These are phyloP conservation scores for Corythornis madagascariensis DNA, from an alignment of 2,113 vertebrate genomes.

Conservation along the genomic window DNA sequence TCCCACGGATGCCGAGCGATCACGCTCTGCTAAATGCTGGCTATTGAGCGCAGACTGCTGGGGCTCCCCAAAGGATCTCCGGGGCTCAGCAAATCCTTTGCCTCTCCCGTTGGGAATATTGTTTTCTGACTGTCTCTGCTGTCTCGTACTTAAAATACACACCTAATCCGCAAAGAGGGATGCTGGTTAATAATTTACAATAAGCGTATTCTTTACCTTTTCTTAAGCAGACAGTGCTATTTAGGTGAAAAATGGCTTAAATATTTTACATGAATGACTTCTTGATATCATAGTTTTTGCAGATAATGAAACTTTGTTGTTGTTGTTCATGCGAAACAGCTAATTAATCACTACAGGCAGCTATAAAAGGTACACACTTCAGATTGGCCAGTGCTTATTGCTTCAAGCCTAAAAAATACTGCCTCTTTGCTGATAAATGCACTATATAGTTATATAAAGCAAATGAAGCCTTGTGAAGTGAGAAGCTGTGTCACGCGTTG, in stretches of 20 bases:
- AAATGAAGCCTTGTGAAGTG: neutral
- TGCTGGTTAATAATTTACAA: conserved; percentile 30
- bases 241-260: conserved; percentile 27
- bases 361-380: neutral
- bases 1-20: conserved; percentile 24
- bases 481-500: neutral
- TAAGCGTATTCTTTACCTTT: neutral
- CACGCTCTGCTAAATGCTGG: conserved; percentile 49
- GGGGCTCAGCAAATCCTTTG: neutral
- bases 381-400: neutral
- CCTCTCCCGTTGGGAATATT: conserved; percentile 32
- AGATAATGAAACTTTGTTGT: neutral
- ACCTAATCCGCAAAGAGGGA: neutral
- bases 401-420: neutral
- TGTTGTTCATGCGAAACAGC: neutral
- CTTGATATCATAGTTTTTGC: neutral
- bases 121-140: conserved; percentile 19
- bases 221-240: neutral
- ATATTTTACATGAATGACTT: neutral
- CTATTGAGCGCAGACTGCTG: conserved; percentile 26
- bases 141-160: neutral
- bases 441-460: neutral
- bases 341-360: conserved; percentile 2
- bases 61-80: conserved; percentile 6
- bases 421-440: neutral